Evolutionary conservation across 2,888 invertebrate genomes (phyloP), one percentile per base, ranked within the genome.

Genomic region (Ophion slaviceki): DNA sequence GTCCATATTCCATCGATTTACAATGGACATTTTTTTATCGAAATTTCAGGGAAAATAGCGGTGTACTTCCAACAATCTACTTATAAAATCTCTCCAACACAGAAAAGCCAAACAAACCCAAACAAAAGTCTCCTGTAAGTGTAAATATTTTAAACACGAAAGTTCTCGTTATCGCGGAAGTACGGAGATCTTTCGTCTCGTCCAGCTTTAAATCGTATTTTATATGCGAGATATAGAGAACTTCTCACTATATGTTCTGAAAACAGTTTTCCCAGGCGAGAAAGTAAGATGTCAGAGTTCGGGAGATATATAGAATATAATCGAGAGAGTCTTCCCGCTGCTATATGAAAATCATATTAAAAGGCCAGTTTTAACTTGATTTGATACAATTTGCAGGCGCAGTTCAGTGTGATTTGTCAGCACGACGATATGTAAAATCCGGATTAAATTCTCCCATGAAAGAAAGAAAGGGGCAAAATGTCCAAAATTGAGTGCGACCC

Each of bases 301-400:
- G 20, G 40, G 40, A 32, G 24, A 74, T 57, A 45, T 28, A 45
- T 20, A 64, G 47, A 11, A 36, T 17, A 6, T 40, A 59, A 47
- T 66, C 62, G 70, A 59, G 62, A 75, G 53, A 68, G 70, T 75
- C 75, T 79, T 45, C 75, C 20, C 79, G 64, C 75, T 75, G 66
- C 64, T 70, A 57, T 57, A 68, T 53, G 74, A 79, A 36, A 74
- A 84, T 64, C 64, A 20, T 75, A 79, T 79, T 84, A 75, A 75
- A 84, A 75, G 79, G 45, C 75, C 79, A 84, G 79, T 84, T 84
- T 11, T 70, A 84, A 84, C 79, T 84, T 74, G 57, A 84, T 84
- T 79, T 79, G 20, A 70, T 28, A 70, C 75, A 84, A 84, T 75
- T 75, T 75, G 57, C 72, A 72, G 78, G 78, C 70, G 68, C 53